Base-by-base conservation (phyloP, 2,113 vertebrate genomes). In the Oncorhynchus gorbuscha region DNA sequence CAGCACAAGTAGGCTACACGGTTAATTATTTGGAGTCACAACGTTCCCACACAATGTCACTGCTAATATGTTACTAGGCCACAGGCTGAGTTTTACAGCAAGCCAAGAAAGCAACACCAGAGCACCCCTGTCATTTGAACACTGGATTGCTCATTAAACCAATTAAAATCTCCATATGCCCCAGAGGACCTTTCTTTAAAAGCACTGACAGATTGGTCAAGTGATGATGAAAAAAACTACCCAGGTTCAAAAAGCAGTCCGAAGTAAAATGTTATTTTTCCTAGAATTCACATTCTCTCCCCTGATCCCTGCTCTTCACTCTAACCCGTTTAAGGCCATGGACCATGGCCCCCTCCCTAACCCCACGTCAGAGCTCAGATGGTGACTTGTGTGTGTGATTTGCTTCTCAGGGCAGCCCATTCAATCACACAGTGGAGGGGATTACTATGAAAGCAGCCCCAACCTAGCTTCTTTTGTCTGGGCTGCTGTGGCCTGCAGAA, bases 401-500 rank as follows among this genome's bases (percentile, higher is more conserved):
- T 30, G 45, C 68, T 75, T 39, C 66, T 45, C n/a, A 7, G 26
- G 18, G 35, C 16, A 22, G 55, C 28, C 51, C 59, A 55, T 72
- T 82, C 66, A 81, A 72, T 45, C 59, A 49, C 26, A 22, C 67
- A 59, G 75, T 59, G 74, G 73, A 66, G 49, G 66, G 81, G 79
- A 79, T 84, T 87, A 85, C 13, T 83, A 76, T 83, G 49, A 79
- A 86, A 86, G 79, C 79, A 83, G 69, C 39, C 74, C 79, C 76
- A 45, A 18, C 39, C 62, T 14, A 1, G 13, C 14, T 55, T 6
- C 59, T 58, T 32, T 45, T 64, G 59, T 45, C 59, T 51, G 65
- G 73, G 66, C 71, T 45, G 45, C 58, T 45, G 51, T 48, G 39
- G 39, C 30, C 67, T 32, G 28, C 32, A 11, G 20, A 28, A 32